phyloP scores from a whole-genome alignment of 2,888 invertebrate species.

The Diaperis boleti region DNA sequence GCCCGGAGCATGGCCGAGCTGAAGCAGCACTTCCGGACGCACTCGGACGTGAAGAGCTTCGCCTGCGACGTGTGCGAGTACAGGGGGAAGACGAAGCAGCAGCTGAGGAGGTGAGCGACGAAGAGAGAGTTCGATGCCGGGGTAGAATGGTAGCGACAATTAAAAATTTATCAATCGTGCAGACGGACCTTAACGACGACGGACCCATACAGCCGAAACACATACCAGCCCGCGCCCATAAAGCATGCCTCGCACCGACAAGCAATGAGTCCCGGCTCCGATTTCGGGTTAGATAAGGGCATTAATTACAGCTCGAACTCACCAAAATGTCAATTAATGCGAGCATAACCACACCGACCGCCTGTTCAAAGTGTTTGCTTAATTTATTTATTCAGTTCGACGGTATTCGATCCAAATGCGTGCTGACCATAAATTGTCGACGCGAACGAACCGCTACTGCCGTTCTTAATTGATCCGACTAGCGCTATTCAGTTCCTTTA shows the following conservation, averaged over 20 bases:
- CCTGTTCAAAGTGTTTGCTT: constrained; percentile 56
- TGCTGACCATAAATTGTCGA: constrained; percentile 32
- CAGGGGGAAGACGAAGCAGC: constrained; percentile 68
- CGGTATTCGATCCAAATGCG: constrained; percentile 39
- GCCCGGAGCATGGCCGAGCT: constrained; percentile 71
- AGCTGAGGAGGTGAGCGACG: constrained; percentile 67
- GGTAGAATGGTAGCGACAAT: constrained; percentile 23
- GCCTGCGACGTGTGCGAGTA: constrained; percentile 69
- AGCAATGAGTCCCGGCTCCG: constrained; percentile 52
- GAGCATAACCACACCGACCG: constrained; percentile 47
- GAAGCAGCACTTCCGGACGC: constrained; percentile 69
- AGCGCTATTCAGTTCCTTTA: too few species aligned
- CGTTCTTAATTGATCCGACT: constrained; percentile 37
- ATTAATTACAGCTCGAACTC: constrained; percentile 63
- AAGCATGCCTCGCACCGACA: constrained; percentile 36
- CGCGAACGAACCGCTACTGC: constrained; percentile 33
- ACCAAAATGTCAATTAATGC: constrained; percentile 64
- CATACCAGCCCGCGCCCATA: constrained; percentile 30
- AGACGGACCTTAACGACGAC: not conserved
- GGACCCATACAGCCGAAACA: constrained; percentile 25
- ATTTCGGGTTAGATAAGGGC: constrained; percentile 61
- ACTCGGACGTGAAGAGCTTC: constrained; percentile 68
- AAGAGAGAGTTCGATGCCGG: constrained; percentile 33
- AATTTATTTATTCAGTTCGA: constrained; percentile 54
- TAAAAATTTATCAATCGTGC: constrained; percentile 6